A percentile compares a stretch with the other conserved stretches of the same genome.
Evolutionary conservation across 2,888 invertebrate genomes (phyloP).

Genomic region (Pristionchus mayeri): DNA sequence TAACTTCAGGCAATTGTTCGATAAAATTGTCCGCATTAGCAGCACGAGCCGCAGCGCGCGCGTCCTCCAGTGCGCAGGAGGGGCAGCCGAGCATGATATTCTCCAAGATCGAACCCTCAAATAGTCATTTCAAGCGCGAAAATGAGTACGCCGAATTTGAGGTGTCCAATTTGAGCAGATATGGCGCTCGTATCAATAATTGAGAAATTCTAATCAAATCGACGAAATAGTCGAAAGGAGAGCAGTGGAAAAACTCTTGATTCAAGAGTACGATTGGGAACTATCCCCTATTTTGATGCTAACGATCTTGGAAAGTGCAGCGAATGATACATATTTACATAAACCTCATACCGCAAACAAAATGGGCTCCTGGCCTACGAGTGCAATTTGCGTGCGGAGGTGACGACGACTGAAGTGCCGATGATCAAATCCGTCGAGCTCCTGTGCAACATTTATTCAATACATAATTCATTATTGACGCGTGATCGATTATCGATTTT

Average conservation of each 20-base stretch:
- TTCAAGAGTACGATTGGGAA: not conserved
- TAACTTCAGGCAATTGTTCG: conserved; percentile 50
- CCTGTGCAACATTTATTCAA: no score
- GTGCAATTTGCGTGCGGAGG: conserved; percentile 61
- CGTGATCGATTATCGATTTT: no score
- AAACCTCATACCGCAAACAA: no score
- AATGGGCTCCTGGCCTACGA: conserved; percentile 67
- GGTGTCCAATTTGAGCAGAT: no score
- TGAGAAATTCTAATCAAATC: not conserved
- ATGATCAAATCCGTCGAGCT: conserved; percentile 7
- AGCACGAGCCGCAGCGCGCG: conserved; percentile 40
- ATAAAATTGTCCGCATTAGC: conserved; percentile 54
- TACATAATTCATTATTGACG: no score
- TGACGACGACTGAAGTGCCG: conserved; percentile 41
- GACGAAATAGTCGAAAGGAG: no score
- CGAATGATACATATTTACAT: no score
- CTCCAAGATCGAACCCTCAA: conserved; percentile 8
- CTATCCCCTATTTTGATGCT: no score
- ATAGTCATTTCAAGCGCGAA: no score
- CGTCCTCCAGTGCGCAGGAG: conserved; percentile 27
- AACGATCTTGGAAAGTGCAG: no score
- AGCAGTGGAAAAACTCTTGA: not conserved
- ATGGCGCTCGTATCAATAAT: no score
- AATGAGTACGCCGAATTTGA: no score
- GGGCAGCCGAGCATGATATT: not conserved